Conservation (phyloP, 2,888 invertebrate species). For the Lapara coniferarum region DNA sequence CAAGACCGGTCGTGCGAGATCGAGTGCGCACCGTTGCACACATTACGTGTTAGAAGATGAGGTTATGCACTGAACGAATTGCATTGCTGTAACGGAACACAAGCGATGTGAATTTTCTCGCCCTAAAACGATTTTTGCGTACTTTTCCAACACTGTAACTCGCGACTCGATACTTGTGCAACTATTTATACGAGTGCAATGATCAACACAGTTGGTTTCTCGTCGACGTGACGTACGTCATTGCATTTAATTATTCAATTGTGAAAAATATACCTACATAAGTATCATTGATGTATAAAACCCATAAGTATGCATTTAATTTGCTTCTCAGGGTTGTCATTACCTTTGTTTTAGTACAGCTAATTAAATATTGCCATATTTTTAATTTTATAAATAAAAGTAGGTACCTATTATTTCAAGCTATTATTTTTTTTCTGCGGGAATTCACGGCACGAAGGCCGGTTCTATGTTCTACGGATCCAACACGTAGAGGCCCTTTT, state of each 20-base stretch:
- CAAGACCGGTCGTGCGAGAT: conserved; percentile 81
- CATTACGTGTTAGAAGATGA: conserved; percentile 80
- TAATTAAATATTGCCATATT: background rate
- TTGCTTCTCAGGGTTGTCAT: background rate
- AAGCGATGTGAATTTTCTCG: conserved; percentile 81
- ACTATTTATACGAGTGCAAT: conserved; percentile 56
- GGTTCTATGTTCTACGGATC: too few species aligned
- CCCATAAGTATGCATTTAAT: background rate
- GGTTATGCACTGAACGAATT: conserved; percentile 74
- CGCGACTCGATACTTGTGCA: conserved; percentile 64
- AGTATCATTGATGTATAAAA: too few species aligned
- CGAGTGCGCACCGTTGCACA: conserved; percentile 80
- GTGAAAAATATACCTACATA: conserved; percentile 2
- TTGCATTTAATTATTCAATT: background rate
- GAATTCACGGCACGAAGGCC: too few species aligned
- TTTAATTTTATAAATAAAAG: too few species aligned
- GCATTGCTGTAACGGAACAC: conserved; percentile 72
- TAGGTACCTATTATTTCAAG: too few species aligned
- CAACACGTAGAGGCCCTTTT: too few species aligned
- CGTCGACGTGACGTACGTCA: conserved; percentile 19
- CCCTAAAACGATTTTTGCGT: conserved; percentile 76
- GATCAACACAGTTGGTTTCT: conserved; percentile 18
- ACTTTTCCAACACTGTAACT: conserved; percentile 71
- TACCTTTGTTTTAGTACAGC: background rate
- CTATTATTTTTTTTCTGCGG: too few species aligned